Evolutionary conservation across 1,140 invertebrate genomes (phyloP).

Genomic region (Paraescarpia echinospica): DNA sequence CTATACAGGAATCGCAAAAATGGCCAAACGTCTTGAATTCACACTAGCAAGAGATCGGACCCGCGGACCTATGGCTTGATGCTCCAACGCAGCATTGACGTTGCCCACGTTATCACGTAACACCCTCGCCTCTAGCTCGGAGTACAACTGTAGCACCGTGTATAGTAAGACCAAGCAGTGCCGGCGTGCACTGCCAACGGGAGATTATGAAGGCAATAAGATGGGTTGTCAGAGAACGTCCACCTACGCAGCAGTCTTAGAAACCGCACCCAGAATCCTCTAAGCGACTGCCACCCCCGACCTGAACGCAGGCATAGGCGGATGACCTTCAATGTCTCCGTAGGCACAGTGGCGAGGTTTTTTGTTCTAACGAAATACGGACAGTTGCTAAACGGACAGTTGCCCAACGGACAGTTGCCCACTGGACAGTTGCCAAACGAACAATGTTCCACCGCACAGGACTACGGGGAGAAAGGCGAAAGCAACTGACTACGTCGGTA

Average conservation of each 20-base stretch:
- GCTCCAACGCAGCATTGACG: not conserved
- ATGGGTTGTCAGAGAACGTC: not conserved
- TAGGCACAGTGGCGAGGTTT: not conserved
- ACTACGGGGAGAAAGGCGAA: no score
- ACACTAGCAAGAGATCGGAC: not conserved
- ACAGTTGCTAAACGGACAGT: no score
- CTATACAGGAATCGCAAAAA: not conserved
- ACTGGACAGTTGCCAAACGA: no score
- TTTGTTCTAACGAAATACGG: not conserved
- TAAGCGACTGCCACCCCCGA: not conserved
- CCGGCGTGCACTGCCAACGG: not conserved
- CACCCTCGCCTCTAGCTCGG: not conserved
- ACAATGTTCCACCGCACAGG: no score
- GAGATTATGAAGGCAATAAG: not conserved
- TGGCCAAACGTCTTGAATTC: not conserved
- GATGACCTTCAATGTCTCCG: not conserved
- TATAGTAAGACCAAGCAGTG: not conserved
- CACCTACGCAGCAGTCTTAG: not conserved
- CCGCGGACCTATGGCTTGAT: not conserved
- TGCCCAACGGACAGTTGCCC: no score
- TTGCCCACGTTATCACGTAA: not conserved
- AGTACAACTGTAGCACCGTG: not conserved
- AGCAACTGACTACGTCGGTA: no score
- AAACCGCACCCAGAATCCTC: not conserved
- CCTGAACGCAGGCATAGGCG: not conserved